Conservation (phyloP, 2,113 vertebrate genomes). For the Crotalus tigris region DNA sequence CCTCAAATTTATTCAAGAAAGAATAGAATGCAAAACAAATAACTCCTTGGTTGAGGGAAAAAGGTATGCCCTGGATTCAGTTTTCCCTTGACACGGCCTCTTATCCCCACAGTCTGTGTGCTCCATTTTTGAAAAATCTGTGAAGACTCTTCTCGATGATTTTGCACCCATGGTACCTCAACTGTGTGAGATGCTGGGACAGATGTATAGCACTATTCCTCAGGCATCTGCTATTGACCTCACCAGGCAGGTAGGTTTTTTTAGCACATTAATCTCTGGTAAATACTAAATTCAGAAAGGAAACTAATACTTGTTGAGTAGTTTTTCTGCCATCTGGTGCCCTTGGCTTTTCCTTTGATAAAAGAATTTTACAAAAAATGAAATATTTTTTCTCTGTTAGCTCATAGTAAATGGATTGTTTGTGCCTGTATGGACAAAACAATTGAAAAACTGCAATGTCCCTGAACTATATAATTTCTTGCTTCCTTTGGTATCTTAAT, state of each 20-base stretch:
- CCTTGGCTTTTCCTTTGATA: not conserved
- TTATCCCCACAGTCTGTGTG: slow-evolving; percentile 84
- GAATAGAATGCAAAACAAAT: not conserved
- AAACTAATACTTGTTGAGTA: not conserved
- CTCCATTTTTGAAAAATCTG: slow-evolving; percentile 98
- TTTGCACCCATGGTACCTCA: slow-evolving; percentile 98
- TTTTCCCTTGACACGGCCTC: slow-evolving; percentile 5
- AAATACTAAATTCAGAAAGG: not conserved
- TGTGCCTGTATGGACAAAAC: not conserved
- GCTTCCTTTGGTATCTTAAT: not conserved
- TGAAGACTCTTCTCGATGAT: slow-evolving; percentile 96
- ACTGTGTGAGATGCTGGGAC: slow-evolving; percentile 96
- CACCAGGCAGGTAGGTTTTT: slow-evolving; percentile 86
- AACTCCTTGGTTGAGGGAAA: not conserved
- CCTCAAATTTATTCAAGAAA: not conserved
- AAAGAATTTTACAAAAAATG: not conserved
- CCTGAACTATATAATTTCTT: not conserved
- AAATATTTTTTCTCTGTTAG: not conserved
- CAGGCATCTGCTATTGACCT: slow-evolving; percentile 97
- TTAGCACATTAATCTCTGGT: fast-evolving
- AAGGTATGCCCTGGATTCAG: not conserved
- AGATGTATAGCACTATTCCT: slow-evolving; percentile 99
- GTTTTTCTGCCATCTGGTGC: not conserved
- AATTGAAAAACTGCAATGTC: not conserved
- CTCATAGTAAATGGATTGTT: not conserved